Evolutionary conservation across 1,140 invertebrate species (phyloP).

Genomic region (Brachionus manjavacas): DNA sequence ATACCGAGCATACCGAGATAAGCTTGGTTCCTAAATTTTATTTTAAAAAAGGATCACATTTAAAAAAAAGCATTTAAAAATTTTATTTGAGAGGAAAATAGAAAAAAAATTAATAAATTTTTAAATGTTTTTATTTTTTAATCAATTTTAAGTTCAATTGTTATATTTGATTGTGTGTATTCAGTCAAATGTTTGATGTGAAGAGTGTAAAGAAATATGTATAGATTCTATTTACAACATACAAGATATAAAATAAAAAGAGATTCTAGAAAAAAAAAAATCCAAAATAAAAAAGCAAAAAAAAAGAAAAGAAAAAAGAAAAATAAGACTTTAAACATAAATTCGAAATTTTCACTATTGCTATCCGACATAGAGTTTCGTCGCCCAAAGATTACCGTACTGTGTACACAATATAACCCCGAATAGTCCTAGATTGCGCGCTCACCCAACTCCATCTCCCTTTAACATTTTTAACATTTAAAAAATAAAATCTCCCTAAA

Average conservation of each 20-base stretch:
- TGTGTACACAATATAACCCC: neutral
- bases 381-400: neutral
- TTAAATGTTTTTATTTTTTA: slow-evolving; percentile 3
- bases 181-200: neutral
- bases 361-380: neutral
- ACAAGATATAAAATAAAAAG: slow-evolving; percentile 15
- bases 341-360: slow-evolving; percentile 3
- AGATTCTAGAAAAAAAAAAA: slow-evolving; percentile 22
- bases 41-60: neutral
- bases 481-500: neutral
- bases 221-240: slow-evolving; percentile 28
- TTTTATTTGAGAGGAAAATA: neutral
- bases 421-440: neutral
- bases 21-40: no score
- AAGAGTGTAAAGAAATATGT: neutral
- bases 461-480: neutral
- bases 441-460: neutral
- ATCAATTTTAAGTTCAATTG: neutral
- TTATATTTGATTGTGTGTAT: neutral
- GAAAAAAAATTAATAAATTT: neutral
- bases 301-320: neutral
- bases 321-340: neutral
- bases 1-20: no score
- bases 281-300: neutral
- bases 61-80: no score